These are phyloP conservation scores for Uloborus plumipes DNA, from an alignment of 2,888 invertebrate species.

Conservation along the genomic window DNA sequence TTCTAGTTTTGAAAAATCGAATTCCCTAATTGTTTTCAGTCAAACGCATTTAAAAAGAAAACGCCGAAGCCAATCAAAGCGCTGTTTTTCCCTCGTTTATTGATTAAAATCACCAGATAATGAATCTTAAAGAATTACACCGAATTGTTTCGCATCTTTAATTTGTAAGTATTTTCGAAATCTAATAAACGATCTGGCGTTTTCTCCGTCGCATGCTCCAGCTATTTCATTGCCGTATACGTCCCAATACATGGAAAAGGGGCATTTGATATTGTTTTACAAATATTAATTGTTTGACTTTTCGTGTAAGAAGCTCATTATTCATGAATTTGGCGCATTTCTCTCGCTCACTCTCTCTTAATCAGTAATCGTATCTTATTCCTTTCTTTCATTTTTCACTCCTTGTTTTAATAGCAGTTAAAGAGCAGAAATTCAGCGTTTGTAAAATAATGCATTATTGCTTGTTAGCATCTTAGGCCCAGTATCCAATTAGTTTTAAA, in stretches of 20 bases:
- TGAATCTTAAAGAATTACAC: no score
- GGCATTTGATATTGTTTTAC: slow-evolving; percentile 20
- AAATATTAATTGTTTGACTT: slow-evolving; percentile 28
- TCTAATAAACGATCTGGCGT: no score
- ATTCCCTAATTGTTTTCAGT: neutral
- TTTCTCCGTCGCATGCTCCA: no score
- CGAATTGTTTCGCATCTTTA: no score
- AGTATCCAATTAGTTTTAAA: slow-evolving; percentile 61
- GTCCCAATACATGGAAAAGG: slow-evolving; percentile 13
- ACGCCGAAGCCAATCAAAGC: no score
- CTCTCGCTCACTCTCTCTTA: slow-evolving; percentile 22
- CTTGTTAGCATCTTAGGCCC: slow-evolving; percentile 61
- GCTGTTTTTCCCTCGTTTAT: no score
- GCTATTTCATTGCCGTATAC: neutral
- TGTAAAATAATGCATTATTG: slow-evolving; percentile 61
- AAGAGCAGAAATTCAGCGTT: slow-evolving; percentile 48
- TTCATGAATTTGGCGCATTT: slow-evolving; percentile 30
- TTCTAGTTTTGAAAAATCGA: neutral
- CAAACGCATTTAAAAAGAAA: no score
- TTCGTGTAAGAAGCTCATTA: slow-evolving; percentile 35
- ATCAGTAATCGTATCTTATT: slow-evolving; percentile 31
- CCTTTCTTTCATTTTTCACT: slow-evolving; percentile 19
- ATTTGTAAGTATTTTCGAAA: no score
- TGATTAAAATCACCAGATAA: no score
- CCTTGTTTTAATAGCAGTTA: slow-evolving; percentile 48